Conservation (phyloP, 2,888 invertebrate species). For the Pterostichus madidus region DNA sequence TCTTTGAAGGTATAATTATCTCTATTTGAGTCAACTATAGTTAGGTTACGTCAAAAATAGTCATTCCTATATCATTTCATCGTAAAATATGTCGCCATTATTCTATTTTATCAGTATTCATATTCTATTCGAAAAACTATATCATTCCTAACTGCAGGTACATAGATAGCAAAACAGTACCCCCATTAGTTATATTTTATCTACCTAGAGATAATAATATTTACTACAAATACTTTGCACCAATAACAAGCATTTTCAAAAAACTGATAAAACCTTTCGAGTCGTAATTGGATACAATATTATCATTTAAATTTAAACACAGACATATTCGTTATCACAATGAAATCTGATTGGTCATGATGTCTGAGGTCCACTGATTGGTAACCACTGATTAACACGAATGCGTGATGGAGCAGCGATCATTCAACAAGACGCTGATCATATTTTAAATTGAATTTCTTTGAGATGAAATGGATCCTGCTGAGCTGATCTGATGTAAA, state of each 20-base stretch:
- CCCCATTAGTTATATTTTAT: slow-evolving; percentile 37
- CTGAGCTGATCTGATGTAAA: slow-evolving; percentile 16
- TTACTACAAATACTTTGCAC: slow-evolving; percentile 18
- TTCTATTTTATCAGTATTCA: background rate
- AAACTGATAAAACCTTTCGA: slow-evolving; percentile 9
- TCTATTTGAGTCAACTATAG: background rate
- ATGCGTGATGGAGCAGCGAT: slow-evolving; percentile 42
- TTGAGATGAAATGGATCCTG: slow-evolving; percentile 40
- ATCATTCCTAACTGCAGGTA: slow-evolving; percentile 37
- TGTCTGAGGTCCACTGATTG: background rate
- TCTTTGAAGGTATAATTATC: background rate
- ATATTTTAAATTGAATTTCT: slow-evolving; percentile 54
- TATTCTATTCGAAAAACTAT: slow-evolving; percentile 11
- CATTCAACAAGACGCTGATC: slow-evolving; percentile 27
- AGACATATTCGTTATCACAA: slow-evolving; percentile 26
- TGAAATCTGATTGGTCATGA: slow-evolving; percentile 46
- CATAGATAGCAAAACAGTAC: background rate
- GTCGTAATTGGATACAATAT: slow-evolving; percentile 11
- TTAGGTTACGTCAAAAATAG: background rate
- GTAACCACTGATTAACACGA: slow-evolving; percentile 38
- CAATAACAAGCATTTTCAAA: slow-evolving; percentile 7
- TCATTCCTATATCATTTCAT: background rate
- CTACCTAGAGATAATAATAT: slow-evolving; percentile 44
- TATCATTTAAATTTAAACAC: slow-evolving; percentile 33
- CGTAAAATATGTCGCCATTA: slow-evolving; percentile 20